Evolutionary conservation across 2,888 invertebrate genomes (phyloP), one percentile per base, ranked within the genome.

Genomic region (Anthophora plumipes): DNA sequence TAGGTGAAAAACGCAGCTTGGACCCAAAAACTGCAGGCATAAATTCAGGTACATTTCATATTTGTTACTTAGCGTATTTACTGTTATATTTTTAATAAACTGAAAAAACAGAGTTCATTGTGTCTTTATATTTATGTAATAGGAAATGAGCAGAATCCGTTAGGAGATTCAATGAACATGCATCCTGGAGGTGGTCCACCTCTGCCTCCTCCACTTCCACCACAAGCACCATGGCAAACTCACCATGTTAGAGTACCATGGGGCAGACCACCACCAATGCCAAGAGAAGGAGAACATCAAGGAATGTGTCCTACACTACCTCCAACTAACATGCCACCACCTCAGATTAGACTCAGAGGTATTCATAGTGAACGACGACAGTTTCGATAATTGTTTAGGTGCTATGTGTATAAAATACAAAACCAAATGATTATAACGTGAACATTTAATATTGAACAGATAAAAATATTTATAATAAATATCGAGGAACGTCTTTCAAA

Each of bases 1-100:
- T 89, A 93, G 93, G 91, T 93, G 93, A 93, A 73, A 92, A 92
- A 85, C 91, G 92, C 75, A 87, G 82, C 80, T 76, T 89, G 89
- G 93, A 92, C 46, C 92, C 91, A 63, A 90, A 89, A 73, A 68
- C 89, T 80, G 68, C 88, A 66, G 91, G 90, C 84, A 86, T 88
- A 75, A 91, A 89, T 84, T 82, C 91, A 90, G 93, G 93, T 93
- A 89, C 70, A 70, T 22, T 54, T 57, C 72, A 80, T 25, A 67
- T 66, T 70, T 54, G 31, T 71, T 78, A 25, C 31, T 31, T 43
- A 37, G 25, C 46, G 52, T 37, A 41, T 20, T 63, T 37, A 37
- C 41, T 59, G 59, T 46, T 39, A 5, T 43, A 20, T 39, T 52
- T 71, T 14, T 14, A 54, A 20, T 37, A 11, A 52, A 20, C 12